Conservation (phyloP, 2,888 invertebrate genomes). For the Cotesia congregata region DNA sequence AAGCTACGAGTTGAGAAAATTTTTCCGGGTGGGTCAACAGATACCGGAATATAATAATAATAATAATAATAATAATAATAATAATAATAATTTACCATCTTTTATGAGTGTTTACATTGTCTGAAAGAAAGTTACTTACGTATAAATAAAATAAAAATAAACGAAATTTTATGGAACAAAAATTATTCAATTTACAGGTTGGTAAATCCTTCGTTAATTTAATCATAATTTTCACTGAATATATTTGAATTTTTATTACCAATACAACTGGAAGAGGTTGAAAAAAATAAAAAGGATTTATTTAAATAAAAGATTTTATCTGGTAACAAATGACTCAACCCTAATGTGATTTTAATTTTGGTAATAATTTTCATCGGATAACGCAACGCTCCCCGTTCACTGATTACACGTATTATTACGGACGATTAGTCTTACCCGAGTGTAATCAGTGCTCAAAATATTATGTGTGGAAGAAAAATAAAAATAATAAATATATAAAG, state of each 20-base stretch:
- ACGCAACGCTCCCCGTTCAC: background rate
- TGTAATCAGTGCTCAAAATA: background rate
- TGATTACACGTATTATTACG: background rate
- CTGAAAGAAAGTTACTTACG: background rate
- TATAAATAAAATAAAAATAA: constrained; percentile 9
- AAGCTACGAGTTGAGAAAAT: background rate
- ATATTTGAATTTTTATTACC: background rate
- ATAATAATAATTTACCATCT: background rate
- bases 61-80: too few relatives aligned
- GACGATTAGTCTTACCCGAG: background rate
- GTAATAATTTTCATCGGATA: background rate
- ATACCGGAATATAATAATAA: background rate
- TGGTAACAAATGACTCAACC: background rate
- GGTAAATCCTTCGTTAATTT: background rate
- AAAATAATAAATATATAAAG: background rate
- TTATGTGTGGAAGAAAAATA: background rate
- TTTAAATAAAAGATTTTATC: background rate
- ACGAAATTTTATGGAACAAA: background rate
- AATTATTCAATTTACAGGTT: constrained; percentile 6
- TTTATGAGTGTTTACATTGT: background rate
- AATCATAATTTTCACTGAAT: constrained; percentile 2
- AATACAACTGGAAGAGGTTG: background rate
- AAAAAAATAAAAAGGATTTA: background rate
- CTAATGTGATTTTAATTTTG: background rate
- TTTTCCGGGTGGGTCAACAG: constrained; percentile 6